Percentiles rank a stretch among this genome's conserved stretches.
Evolutionary conservation across 2,797 vertebrate genomes (phyloP).

Genomic region (Calcarius lapponicus): DNA sequence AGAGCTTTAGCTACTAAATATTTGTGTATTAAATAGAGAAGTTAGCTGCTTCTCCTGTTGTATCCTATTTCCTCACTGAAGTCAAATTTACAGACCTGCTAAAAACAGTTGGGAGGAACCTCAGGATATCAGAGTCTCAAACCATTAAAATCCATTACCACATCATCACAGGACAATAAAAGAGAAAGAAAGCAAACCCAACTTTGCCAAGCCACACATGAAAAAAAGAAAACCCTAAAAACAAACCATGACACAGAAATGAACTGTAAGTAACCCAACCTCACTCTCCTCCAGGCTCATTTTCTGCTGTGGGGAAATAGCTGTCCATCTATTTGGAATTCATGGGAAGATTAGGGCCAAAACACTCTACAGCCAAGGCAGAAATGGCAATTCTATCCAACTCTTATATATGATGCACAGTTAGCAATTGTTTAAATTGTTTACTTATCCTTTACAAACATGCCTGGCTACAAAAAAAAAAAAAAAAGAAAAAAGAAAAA

Average conservation of each 20-base stretch:
- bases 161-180: neutral
- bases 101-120: neutral
- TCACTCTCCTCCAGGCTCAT: neutral
- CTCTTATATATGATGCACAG: neutral
- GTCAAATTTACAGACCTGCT: neutral
- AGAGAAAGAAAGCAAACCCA: neutral
- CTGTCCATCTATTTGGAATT: neutral
- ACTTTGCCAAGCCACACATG: neutral
- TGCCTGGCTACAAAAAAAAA: constrained; percentile 31
- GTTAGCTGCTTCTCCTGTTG: neutral
- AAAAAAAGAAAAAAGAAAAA: neutral
- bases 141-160: neutral
- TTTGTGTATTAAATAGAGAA: neutral
- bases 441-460: constrained; percentile 55
- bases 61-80: neutral
- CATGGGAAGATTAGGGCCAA: neutral
- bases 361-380: constrained; percentile 15
- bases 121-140: neutral
- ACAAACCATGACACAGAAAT: neutral
- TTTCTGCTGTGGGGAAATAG: neutral
- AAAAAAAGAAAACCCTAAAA: neutral
- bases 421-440: constrained; percentile 17
- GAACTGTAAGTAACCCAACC: neutral
- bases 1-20: neutral
- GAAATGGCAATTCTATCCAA: constrained; percentile 11